Percentiles rank a stretch among this genome's conserved stretches.
These are phyloP conservation scores for Pitangus sulphuratus DNA, from an alignment of 2,797 vertebrate species.

Conservation along the genomic window DNA sequence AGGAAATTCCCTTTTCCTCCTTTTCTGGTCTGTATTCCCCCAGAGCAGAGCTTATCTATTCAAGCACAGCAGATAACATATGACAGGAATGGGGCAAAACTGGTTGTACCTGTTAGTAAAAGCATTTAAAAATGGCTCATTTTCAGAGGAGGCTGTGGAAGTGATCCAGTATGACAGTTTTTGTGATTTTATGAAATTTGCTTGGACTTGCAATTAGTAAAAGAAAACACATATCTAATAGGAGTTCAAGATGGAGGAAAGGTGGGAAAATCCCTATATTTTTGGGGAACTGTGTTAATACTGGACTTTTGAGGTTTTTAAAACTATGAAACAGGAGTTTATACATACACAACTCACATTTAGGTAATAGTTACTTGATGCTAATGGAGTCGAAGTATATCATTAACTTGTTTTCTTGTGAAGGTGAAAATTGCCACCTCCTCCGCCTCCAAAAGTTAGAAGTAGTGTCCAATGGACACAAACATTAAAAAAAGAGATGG, in stretches of 20 bases:
- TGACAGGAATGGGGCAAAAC: slow-evolving; percentile 30
- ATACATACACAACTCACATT: accelerated
- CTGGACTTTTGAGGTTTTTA: not conserved
- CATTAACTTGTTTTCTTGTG: not conserved
- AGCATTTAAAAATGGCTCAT: not conserved
- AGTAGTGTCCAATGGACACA: not conserved
- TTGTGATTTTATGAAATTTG: not conserved
- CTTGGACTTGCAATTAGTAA: not conserved
- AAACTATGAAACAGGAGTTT: not conserved
- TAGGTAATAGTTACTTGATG: not conserved
- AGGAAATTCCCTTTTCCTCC: not conserved
- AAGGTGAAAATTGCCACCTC: not conserved
- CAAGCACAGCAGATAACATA: not conserved
- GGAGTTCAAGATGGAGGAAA: not conserved
- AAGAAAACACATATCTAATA: not conserved
- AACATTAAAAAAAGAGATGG: not conserved
- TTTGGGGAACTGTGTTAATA: not conserved
- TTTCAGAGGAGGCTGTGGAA: not conserved
- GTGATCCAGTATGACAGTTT: not conserved
- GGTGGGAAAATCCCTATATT: not conserved
- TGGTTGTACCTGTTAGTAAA: slow-evolving; percentile 32
- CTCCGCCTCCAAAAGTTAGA: not conserved
- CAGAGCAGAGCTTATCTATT: slow-evolving; percentile 7
- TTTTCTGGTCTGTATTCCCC: not conserved
- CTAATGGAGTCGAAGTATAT: not conserved